These are phyloP conservation scores for Sinhomidia bicolor DNA, from an alignment of 2,888 invertebrate genomes.

Conservation along the genomic window DNA sequence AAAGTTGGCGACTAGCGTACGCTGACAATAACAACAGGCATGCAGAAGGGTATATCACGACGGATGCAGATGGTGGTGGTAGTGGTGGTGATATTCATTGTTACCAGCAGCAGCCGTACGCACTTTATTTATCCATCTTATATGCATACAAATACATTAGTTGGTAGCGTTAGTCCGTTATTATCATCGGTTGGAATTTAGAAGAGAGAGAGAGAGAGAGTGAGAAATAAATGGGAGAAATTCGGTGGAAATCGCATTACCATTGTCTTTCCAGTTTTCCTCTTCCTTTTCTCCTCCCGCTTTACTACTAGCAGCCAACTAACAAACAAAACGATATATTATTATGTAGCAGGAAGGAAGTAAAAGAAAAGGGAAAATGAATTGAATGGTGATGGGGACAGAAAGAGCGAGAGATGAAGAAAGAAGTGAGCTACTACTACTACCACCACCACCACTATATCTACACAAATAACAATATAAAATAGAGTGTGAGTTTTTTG, in stretches of 20 bases:
- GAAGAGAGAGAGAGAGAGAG: slow-evolving; percentile 5
- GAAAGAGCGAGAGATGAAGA: background rate
- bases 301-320: background rate
- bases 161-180: background rate
- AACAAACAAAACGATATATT: slow-evolving; percentile 41
- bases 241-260: slow-evolving; percentile 40
- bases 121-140: slow-evolving; percentile 25
- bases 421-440: slow-evolving; percentile 24
- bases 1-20: background rate
- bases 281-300: background rate
- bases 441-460: background rate
- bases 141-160: background rate
- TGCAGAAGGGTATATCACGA: background rate
- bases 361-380: slow-evolving; percentile 44
- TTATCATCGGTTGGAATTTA: slow-evolving; percentile 36
- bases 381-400: slow-evolving; percentile 65
- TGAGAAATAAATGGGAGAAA: slow-evolving; percentile 52
- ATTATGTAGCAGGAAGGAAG: slow-evolving; percentile 51
- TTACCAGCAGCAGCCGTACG: background rate
- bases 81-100: background rate
- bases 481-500: slow-evolving; percentile 20
- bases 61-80: background rate
- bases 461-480: background rate
- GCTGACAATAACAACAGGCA: slow-evolving; percentile 22
- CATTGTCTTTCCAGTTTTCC: slow-evolving; percentile 35